These are phyloP conservation scores for Holcopasites calliopsidis DNA, from an alignment of 1,140 invertebrate species.

Conservation along the genomic window DNA sequence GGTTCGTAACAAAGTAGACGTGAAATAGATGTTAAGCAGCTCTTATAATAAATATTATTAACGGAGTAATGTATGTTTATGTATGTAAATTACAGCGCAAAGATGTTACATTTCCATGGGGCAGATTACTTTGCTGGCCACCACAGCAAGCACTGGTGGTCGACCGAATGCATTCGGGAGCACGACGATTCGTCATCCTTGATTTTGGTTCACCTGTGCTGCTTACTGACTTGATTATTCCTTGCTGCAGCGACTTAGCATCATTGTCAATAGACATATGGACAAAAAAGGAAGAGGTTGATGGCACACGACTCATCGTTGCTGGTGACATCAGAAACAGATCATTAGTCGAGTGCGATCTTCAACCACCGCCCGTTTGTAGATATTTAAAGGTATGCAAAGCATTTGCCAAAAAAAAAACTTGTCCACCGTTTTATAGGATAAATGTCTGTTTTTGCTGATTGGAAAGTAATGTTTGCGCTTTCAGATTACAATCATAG, in stretches of 20 bases:
- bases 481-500: conserved; percentile 89
- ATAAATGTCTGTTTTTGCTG: background rate
- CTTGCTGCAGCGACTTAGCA: conserved; percentile 91
- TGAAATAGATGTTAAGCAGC: conserved; percentile 15
- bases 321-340: conserved; percentile 91
- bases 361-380: conserved; percentile 93
- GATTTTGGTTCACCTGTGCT: conserved; percentile 93
- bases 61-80: background rate
- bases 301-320: conserved; percentile 91
- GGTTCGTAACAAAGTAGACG: conserved; percentile 19
- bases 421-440: no score
- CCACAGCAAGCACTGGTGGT: conserved; percentile 93
- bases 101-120: conserved; percentile 83
- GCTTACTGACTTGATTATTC: conserved; percentile 93
- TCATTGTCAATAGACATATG: conserved; percentile 95
- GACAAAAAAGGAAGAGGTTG: conserved; percentile 90
- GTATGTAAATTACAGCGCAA: conserved; percentile 67
- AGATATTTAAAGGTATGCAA: conserved; percentile 94
- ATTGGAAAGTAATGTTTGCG: background rate
- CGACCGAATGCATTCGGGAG: conserved; percentile 94
- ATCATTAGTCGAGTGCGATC: conserved; percentile 91
- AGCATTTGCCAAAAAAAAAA: no score
- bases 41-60: background rate
- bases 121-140: conserved; percentile 86
- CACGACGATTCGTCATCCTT: conserved; percentile 91